Evolutionary conservation across 1,140 invertebrate genomes (phyloP), one percentile per base, ranked within the genome.

Genomic region (Cydia strobilella): DNA sequence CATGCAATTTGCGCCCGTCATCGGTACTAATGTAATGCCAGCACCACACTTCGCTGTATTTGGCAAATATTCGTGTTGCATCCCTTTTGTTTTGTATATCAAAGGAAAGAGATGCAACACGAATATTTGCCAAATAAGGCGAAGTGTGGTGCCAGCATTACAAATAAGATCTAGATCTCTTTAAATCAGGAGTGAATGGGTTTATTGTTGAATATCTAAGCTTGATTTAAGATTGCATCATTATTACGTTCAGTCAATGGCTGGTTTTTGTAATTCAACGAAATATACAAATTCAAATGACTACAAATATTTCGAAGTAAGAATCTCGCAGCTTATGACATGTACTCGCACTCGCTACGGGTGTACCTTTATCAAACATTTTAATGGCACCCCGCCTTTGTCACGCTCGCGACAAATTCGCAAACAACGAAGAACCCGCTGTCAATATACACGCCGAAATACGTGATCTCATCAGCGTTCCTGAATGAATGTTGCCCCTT

Each of bases 311-410:
- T 20, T 48, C 13, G 15, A 18, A 20, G 5, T 18, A 54, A n/a
- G 6, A n/a, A 20, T 15, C 63, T 31, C 12, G 2, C 65, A 31
- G 65, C 18, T 39, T 39, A 35, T 69, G 31, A 39, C 65, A 35
- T 69, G 18, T 13, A 35, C 65, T 3, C 7, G 42, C 65, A 1
- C n/a, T n/a, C 15, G 27, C 63, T 31, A n/a, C 31, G 27, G 65
- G 65, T 15, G 65, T 69, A 69, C 65, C 65, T 69, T 69, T 69
- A 69, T 69, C 65, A 69, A 69, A 69, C 65, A 69, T 69, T 42
- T 69, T 69, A 69, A 69, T 69, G 65, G 65, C 31, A 39, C 31
- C 63, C 25, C 15, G 25, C 65, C 31, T 69, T 69, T 69, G 65
- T 39, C 31, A 69, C 65, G 31, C 65, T 27, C 62, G 65, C 65